Evolutionary conservation across 2,797 vertebrate species (phyloP).

Genomic region (Heteromormyrus szaboi): DNA sequence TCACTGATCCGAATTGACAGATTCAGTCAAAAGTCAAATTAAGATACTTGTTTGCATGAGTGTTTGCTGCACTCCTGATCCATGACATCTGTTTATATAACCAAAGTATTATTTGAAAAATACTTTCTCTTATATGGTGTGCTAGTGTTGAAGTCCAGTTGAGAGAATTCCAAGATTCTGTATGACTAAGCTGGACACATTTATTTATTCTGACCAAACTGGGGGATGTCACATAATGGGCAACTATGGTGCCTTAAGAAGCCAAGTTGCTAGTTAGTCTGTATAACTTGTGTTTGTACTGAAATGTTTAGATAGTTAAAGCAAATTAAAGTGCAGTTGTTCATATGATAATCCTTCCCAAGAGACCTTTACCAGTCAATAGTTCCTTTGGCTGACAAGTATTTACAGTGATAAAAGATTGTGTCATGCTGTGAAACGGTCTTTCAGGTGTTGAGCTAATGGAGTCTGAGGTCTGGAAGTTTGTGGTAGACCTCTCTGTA

Average conservation of each 20-base stretch:
- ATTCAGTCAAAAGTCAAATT: neutral
- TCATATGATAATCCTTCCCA: neutral
- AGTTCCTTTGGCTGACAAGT: neutral
- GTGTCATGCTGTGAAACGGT: neutral
- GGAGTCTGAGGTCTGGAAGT: neutral
- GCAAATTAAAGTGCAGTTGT: neutral
- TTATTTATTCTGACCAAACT: neutral
- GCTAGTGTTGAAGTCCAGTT: neutral
- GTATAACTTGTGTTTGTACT: neutral
- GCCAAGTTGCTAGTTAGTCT: neutral
- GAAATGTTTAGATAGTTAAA: neutral
- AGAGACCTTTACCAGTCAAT: neutral
- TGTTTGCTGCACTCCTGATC: neutral
- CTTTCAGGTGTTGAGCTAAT: neutral
- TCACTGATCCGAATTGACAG: neutral
- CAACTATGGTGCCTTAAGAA: neutral
- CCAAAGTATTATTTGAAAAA: neutral
- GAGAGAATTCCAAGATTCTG: neutral
- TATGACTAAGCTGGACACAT: neutral
- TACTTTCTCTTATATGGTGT: neutral
- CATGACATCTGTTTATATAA: neutral
- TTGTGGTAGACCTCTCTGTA: neutral
- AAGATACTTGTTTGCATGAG: neutral
- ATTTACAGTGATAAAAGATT: neutral
- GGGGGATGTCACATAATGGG: neutral